A percentile compares a stretch with the other conserved stretches of the same genome.
phyloP scores from a whole-genome alignment of 2,888 invertebrate genomes.

The Candidula unifasciata region DNA sequence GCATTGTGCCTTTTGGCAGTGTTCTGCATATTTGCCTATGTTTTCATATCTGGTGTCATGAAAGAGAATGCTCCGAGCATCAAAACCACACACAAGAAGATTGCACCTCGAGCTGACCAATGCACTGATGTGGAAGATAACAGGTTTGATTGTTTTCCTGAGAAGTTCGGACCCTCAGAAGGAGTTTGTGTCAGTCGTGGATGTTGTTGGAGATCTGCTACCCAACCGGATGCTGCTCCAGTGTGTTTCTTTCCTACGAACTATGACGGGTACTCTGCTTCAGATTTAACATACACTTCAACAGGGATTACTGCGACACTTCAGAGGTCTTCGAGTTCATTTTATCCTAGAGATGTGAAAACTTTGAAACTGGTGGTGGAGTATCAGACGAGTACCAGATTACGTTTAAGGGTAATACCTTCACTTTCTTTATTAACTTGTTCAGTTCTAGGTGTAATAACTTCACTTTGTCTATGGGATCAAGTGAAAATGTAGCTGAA shows the following conservation, averaged over 20 bases:
- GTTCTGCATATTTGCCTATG: not conserved
- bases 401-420: slow-evolving; percentile 34
- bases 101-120: slow-evolving; percentile 5
- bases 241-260: slow-evolving; percentile 54
- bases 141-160: slow-evolving; percentile 57
- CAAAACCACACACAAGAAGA: not conserved
- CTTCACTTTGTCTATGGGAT: too few species aligned
- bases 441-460: too few species aligned
- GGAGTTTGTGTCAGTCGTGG: slow-evolving; percentile 46
- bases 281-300: slow-evolving; percentile 1
- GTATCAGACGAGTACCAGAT: slow-evolving; percentile 29
- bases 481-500: too few species aligned
- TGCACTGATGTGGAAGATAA: slow-evolving; percentile 40
- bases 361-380: slow-evolving; percentile 41
- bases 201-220: slow-evolving; percentile 51
- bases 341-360: slow-evolving; percentile 42
- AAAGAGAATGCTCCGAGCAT: not conserved
- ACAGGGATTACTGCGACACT: slow-evolving; percentile 40
- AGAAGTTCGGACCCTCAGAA: slow-evolving; percentile 47
- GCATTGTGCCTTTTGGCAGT: slow-evolving; percentile 9
- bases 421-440: not conserved
- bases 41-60: not conserved
- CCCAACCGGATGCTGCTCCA: slow-evolving; percentile 43
- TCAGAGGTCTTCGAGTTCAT: slow-evolving; percentile 16
- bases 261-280: slow-evolving; percentile 46